Percentiles rank a stretch among this genome's conserved stretches.
These are phyloP conservation scores for Stratiomys singularior DNA, from an alignment of 2,888 invertebrate species.

Conservation along the genomic window DNA sequence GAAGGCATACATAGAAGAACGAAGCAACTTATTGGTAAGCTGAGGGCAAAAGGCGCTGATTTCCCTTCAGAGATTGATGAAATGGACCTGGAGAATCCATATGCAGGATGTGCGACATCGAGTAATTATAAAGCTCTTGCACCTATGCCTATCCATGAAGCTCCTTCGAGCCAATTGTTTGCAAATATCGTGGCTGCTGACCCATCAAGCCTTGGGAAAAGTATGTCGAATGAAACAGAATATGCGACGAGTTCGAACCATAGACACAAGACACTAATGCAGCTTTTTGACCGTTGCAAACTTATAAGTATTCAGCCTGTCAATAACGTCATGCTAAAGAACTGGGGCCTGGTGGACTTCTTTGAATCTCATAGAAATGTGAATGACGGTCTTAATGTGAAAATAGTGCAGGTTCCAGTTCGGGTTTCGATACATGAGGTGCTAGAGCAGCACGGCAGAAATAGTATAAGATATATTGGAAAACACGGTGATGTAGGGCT, in stretches of 20 bases:
- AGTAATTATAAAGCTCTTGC: background rate
- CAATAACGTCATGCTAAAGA: background rate
- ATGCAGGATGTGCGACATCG: background rate
- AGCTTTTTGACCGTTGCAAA: background rate
- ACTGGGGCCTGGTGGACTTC: background rate
- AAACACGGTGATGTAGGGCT: background rate
- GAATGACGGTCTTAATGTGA: background rate
- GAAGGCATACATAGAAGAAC: background rate
- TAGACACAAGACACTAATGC: background rate
- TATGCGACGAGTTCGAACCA: background rate
- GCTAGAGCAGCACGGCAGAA: background rate
- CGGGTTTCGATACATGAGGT: background rate
- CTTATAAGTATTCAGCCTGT: background rate
- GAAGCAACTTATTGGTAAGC: background rate
- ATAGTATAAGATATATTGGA: constrained; percentile 1
- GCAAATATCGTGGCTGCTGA: no score
- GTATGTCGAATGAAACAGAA: background rate
- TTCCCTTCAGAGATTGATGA: background rate
- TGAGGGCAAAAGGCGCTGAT: background rate
- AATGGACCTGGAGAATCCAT: background rate
- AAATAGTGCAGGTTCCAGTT: background rate
- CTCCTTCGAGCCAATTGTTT: background rate
- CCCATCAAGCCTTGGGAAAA: no score
- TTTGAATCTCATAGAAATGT: background rate
- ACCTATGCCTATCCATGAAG: background rate